Evolutionary conservation across 2,888 invertebrate species (phyloP).

Genomic region (Rapana venosa): DNA sequence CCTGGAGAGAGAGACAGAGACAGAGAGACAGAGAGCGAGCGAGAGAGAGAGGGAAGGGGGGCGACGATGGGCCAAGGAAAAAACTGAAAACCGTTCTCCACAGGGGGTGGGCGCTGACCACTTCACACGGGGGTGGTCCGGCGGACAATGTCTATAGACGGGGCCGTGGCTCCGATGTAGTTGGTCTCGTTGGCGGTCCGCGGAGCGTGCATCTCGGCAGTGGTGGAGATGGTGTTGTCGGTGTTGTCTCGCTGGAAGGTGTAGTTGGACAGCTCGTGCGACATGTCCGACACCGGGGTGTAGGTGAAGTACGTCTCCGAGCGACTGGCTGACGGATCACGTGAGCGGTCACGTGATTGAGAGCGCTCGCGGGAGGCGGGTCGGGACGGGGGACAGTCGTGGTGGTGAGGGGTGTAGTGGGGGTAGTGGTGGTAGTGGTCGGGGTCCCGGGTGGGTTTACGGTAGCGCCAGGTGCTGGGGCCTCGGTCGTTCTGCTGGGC

Average conservation of each 20-base stretch:
- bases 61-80: background rate
- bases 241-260: constrained; percentile 73
- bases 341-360: constrained; percentile 69
- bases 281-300: constrained; percentile 76
- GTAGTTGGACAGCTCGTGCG: constrained; percentile 76
- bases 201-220: constrained; percentile 72
- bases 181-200: constrained; percentile 24
- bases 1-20: background rate
- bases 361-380: constrained; percentile 66
- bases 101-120: background rate
- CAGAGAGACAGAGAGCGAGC: background rate
- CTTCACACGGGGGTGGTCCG: constrained; percentile 67
- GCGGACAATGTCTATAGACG: constrained; percentile 64
- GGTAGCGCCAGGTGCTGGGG: constrained; percentile 62
- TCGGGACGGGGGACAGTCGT: constrained; percentile 13
- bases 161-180: constrained; percentile 48
- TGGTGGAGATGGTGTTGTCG: constrained; percentile 74
- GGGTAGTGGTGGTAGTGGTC: background rate
- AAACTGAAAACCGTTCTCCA: background rate
- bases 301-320: constrained; percentile 77
- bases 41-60: background rate
- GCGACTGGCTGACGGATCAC: constrained; percentile 73
- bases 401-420: background rate
- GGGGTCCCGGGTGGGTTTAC: constrained; percentile 44
- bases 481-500: constrained; percentile 67